A percentile compares a stretch with the other conserved stretches of the same genome.
Evolutionary conservation across 2,797 vertebrate genomes (phyloP).

Genomic region (Cetoscarus ocellatus): DNA sequence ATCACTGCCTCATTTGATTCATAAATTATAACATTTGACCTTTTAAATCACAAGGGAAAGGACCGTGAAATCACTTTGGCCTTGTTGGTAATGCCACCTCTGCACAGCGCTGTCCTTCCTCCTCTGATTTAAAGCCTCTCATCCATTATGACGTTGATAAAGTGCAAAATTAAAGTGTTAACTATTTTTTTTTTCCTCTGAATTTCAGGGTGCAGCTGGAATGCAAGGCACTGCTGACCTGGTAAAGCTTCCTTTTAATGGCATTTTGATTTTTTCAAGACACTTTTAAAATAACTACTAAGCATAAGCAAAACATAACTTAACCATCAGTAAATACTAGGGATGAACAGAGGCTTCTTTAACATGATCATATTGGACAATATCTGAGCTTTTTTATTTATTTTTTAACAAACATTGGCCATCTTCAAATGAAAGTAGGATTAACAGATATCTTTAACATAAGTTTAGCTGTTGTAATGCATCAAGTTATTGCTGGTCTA

Average conservation of each 20-base stretch:
- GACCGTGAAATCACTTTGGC: slow-evolving; percentile 1
- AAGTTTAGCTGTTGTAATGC: no score
- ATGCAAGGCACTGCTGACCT: slow-evolving; percentile 79
- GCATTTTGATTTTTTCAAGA: no score
- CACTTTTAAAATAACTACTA: no score
- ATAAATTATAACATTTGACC: slow-evolving; percentile 6
- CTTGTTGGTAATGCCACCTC: slow-evolving; percentile 4
- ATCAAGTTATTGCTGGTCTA: no score
- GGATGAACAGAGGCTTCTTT: no score
- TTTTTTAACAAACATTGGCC: no score
- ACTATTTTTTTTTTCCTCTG: slow-evolving; percentile 17
- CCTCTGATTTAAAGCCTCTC: background rate
- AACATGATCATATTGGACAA: no score
- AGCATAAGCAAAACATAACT: no score
- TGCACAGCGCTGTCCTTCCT: slow-evolving; percentile 4
- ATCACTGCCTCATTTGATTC: slow-evolving; percentile 5
- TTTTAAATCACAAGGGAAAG: slow-evolving; percentile 2
- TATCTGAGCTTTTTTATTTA: no score
- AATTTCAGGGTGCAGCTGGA: slow-evolving; percentile 83
- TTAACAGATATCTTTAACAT: no score
- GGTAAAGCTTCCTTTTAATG: slow-evolving; percentile 69
- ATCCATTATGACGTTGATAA: background rate
- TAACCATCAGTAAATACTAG: no score
- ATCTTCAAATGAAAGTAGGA: no score
- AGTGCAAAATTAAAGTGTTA: background rate